phyloP scores from a whole-genome alignment of 2,888 invertebrate species.

The Machimus rusticus region DNA sequence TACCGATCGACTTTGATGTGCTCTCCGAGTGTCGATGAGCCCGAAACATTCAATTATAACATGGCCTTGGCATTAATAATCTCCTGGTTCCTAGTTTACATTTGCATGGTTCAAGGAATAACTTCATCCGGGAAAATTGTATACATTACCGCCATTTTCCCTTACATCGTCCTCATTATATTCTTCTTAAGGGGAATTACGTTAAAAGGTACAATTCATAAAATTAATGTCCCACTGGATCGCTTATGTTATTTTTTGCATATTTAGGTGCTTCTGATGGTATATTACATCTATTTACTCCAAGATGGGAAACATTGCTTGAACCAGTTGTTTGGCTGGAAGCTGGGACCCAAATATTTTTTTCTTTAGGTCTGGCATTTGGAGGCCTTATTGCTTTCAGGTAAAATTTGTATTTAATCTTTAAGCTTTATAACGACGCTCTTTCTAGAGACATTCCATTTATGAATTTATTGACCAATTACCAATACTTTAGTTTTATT shows the following conservation, averaged over 20 bases:
- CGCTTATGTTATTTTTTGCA: neutral
- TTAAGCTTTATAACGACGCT: too few species aligned
- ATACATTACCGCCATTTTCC: constrained; percentile 95
- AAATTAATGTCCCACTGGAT: neutral
- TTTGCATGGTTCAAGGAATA: constrained; percentile 98
- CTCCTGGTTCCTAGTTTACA: constrained; percentile 93
- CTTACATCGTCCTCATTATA: constrained; percentile 92
- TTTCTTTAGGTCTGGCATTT: constrained; percentile 93
- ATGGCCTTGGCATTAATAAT: constrained; percentile 85
- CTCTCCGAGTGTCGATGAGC: constrained; percentile 85
- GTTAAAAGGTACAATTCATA: constrained; percentile 70
- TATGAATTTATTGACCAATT: too few species aligned
- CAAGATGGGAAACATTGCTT: constrained; percentile 88
- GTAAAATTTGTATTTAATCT: neutral
- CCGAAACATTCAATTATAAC: constrained; percentile 89
- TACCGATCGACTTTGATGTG: constrained; percentile 91
- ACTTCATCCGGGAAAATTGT: constrained; percentile 97
- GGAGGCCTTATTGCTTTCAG: constrained; percentile 96
- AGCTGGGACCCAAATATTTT: constrained; percentile 97
- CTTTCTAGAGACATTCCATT: too few species aligned
- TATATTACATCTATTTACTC: constrained; percentile 86
- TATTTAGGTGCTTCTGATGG: constrained; percentile 71
- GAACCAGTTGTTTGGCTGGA: constrained; percentile 98
- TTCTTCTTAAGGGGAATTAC: constrained; percentile 96
- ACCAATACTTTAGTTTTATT: too few species aligned